Base-by-base conservation (phyloP, 2,113 vertebrate species). In the Daubentonia madagascariensis region DNA sequence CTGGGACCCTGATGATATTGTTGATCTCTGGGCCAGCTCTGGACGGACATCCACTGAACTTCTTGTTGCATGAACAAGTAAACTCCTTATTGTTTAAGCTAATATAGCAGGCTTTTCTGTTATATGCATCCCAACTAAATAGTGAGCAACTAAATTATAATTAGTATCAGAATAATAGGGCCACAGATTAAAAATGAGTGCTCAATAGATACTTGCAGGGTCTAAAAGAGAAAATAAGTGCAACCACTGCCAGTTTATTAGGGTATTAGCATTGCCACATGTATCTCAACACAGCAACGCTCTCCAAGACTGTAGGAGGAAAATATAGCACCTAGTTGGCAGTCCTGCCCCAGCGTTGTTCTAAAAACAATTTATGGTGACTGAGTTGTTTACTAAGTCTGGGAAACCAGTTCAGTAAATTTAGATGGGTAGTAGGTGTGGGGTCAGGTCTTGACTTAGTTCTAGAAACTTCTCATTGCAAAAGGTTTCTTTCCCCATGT, bases 221-320 rank as follows among this genome's bases (percentile, higher is more conserved):
- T 78, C 78, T 54, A 54, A 52, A 88, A 91, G 67, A 54, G 43
- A 67, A 94, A 81, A n/a, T 45, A 65, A 83, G 16, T 6, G 14
- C 23, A 43, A 14, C 30, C 28, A 1, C 18, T 45, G 6, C 50
- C 22, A 14, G 8, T 43, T 52, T 48, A 28, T 8, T 23, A 80
- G 65, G 3, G 16, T 40, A 22, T 32, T 13, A 2, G n/a, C 57
- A 63, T 30, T 30, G 25, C 61, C 61, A 63, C 28, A 30, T 16
- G 14, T 63, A 35, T 50, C n/a, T 72, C 78, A 30, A 17, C 45
- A 8, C 54, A n/a, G 14, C 16, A 57, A 37, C 8, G 35, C 1
- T 40, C 59, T 81, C 78, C 3, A 25, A 14, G 3, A 76, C 10
- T 48, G 25, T 25, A 28, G 32, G 72, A 81, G 30, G 40, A 85